Percentiles rank a stretch among this genome's conserved stretches.
Evolutionary conservation across 2,797 vertebrate genomes (phyloP).

Genomic region (Sorex maritimensis): DNA sequence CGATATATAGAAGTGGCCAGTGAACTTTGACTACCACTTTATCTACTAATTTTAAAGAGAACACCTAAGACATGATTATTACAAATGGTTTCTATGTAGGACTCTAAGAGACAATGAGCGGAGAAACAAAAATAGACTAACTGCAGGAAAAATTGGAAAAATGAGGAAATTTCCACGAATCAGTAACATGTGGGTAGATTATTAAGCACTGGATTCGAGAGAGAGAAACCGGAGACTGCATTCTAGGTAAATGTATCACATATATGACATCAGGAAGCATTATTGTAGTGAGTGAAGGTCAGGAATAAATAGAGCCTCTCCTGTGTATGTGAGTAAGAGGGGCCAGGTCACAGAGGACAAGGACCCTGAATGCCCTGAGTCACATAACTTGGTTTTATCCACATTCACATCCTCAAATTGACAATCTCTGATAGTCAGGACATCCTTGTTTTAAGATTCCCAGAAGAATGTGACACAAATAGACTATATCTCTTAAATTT

Average conservation of each 20-base stretch:
- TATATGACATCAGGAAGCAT: too few species aligned
- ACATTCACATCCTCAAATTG: constrained; percentile 11
- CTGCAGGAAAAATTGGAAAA: neutral
- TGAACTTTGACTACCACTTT: constrained; percentile 27
- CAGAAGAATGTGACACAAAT: neutral
- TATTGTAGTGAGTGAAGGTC: neutral
- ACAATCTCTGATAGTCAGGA: neutral
- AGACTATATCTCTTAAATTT: neutral
- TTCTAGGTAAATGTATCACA: neutral
- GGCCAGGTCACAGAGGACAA: neutral
- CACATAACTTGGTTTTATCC: neutral
- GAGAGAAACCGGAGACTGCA: neutral
- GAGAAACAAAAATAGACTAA: neutral
- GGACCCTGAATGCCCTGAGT: neutral
- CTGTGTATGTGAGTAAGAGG: neutral
- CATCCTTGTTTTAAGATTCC: neutral
- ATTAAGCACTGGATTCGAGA: neutral
- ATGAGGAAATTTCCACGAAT: neutral
- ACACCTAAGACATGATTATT: neutral
- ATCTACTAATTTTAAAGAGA: constrained; percentile 5
- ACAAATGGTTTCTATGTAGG: neutral
- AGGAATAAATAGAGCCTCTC: neutral
- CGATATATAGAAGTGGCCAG: neutral
- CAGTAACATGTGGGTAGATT: neutral
- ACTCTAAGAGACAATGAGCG: neutral